phyloP scores from a whole-genome alignment of 2,113 vertebrate species.

The Galemys pyrenaicus region DNA sequence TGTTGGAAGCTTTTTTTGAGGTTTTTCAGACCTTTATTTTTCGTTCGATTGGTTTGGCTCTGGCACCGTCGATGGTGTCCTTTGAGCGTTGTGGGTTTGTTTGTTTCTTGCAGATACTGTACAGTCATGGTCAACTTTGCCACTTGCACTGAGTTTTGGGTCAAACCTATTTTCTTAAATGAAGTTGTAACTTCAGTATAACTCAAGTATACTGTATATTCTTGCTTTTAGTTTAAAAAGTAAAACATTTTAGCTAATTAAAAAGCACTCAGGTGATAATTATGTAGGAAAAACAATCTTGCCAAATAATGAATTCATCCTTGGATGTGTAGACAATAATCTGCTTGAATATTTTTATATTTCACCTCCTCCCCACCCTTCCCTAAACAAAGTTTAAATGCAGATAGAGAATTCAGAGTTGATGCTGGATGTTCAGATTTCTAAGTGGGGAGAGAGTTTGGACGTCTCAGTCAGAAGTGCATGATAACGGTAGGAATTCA shows the following conservation, averaged over 20 bases:
- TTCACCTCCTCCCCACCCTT: slow-evolving; percentile 82
- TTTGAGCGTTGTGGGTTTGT: slow-evolving; percentile 89
- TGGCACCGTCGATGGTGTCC: slow-evolving; percentile 80
- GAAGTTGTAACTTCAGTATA: slow-evolving; percentile 88
- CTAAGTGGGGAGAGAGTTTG: slow-evolving; percentile 81
- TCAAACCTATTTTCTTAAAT: slow-evolving; percentile 90
- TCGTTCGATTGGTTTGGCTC: slow-evolving; percentile 83
- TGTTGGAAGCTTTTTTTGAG: slow-evolving; percentile 90
- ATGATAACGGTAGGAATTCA: slow-evolving; percentile 62
- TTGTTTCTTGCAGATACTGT: slow-evolving; percentile 85
- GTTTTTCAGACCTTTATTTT: slow-evolving; percentile 76
- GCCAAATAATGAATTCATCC: slow-evolving; percentile 90
- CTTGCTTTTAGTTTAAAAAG: slow-evolving; percentile 87
- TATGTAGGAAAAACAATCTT: slow-evolving; percentile 89
- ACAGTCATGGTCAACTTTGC: slow-evolving; percentile 89
- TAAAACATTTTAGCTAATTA: slow-evolving; percentile 87
- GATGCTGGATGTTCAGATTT: slow-evolving; percentile 81
- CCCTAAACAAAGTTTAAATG: slow-evolving; percentile 82
- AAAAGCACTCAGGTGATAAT: slow-evolving; percentile 91
- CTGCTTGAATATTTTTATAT: slow-evolving; percentile 88
- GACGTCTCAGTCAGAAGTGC: slow-evolving; percentile 77
- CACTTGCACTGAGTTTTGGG: slow-evolving; percentile 92
- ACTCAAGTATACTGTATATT: slow-evolving; percentile 88
- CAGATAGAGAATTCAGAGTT: slow-evolving; percentile 69
- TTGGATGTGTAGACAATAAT: slow-evolving; percentile 87